These are phyloP conservation scores for Nemopilema nomurai DNA, from an alignment of 30 jellyfish, hydroid and myxozoan genomes.

Conservation along the genomic window DNA sequence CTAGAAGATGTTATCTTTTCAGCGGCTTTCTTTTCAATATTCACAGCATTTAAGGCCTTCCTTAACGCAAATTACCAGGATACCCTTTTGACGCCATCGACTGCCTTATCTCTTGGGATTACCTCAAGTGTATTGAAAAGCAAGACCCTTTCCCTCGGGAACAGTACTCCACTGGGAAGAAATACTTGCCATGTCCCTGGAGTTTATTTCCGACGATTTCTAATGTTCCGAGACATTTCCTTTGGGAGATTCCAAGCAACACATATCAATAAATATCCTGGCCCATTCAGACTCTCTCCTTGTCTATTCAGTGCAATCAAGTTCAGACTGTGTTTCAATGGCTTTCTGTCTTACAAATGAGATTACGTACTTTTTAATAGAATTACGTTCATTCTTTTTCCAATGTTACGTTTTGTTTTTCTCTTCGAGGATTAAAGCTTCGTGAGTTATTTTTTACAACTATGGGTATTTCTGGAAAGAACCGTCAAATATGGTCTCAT, in stretches of 20 bases:
- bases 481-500: not conserved
- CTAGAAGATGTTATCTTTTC: no score
- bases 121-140: no score
- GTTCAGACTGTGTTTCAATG: not conserved
- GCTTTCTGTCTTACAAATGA: not conserved
- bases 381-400: not conserved
- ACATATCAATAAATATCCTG: not conserved
- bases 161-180: no score
- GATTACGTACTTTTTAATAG: not conserved
- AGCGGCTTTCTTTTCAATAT: no score
- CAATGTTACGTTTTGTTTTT: not conserved
- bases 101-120: no score
- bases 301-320: not conserved
- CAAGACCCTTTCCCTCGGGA: not conserved
- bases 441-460: no score
- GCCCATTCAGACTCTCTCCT: not conserved
- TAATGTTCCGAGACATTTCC: not conserved
- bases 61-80: no score
- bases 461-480: not conserved
- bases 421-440: not conserved
- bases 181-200: not conserved
- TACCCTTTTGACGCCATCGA: no score
- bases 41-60: no score
- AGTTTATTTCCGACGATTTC: not conserved
- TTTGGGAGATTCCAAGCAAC: not conserved